phyloP scores from a whole-genome alignment of 2,888 invertebrate genomes.

The Malacosoma neustria region DNA sequence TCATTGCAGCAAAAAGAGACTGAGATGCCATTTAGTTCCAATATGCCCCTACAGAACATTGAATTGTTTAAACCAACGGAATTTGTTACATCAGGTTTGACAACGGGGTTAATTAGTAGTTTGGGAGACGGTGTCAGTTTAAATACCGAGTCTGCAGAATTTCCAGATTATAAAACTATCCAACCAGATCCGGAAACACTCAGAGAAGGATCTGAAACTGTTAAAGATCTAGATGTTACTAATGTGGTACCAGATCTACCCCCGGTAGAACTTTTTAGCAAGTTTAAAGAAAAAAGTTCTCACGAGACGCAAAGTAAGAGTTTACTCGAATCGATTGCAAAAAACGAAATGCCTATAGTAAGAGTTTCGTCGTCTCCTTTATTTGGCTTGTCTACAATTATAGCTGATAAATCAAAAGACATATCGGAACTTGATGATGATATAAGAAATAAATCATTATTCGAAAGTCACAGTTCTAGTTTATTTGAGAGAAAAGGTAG shows the following conservation, averaged over 20 bases:
- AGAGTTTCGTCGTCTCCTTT: constrained; percentile 29
- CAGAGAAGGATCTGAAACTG: no score
- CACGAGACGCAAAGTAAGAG: constrained; percentile 1
- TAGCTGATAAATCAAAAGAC: constrained; percentile 26
- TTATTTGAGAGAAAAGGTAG: constrained; percentile 15
- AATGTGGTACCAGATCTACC: not conserved
- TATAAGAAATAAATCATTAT: constrained; percentile 9
- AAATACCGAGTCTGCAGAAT: no score
- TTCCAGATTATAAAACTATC: no score
- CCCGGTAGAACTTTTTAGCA: not conserved
- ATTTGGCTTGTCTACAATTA: constrained; percentile 30
- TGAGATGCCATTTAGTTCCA: not conserved
- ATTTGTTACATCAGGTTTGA: no score
- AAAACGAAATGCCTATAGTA: constrained; percentile 20
- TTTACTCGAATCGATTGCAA: constrained; percentile 20
- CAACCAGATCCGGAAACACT: no score
- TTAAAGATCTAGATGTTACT: not conserved
- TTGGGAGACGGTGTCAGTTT: no score
- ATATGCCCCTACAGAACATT: not conserved
- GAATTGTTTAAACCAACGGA: no score
- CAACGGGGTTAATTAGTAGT: no score
- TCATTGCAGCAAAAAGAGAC: not conserved
- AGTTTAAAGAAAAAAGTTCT: not conserved
- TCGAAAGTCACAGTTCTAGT: constrained; percentile 10
- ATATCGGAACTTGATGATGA: constrained; percentile 12